Base-by-base conservation (phyloP, 2,888 invertebrate species). In the Dicranocentrus wangi region DNA sequence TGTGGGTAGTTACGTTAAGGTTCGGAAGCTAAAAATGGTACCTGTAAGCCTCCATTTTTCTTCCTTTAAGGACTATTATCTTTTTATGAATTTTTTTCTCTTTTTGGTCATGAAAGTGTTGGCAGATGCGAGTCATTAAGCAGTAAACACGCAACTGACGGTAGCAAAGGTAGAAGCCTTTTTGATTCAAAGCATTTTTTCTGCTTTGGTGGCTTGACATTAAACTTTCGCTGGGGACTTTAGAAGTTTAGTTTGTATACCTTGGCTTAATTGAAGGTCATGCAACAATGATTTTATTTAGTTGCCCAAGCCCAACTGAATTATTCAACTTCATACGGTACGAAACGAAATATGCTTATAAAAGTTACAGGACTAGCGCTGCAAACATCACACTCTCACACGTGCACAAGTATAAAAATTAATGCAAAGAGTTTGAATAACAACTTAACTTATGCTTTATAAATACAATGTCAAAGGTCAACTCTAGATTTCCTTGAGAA, bases 91-190 rank as follows among this genome's bases (percentile, higher is more conserved):
- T 32, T 53, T 53, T 53, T 53, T 53, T 53, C 53, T 21, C 53
- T 17, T 27, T 60, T 60, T 15, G 15, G 63, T 63, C 63, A 63
- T 61, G 61, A 72, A 72, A 63, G 72, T 72, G 72, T 72, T 72
- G 72, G 72, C 72, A 72, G 72, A 61, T 27, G 61, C 72, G 63
- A 72, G 61, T 72, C 72, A 72, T 72, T 72, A 72, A 71, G 47
- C 71, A 71, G 39, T 60, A 71, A 72, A 61, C 27, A 32, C 51
- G n/a, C 32, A n/a, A 19, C 42, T 58, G 60, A 27, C 21, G n/a
- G 53, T 25, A 58, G 58, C n/a, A n/a, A n/a, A n/a, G 13, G 28
- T 28, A n/a, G 32, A 28, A 55, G n/a, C n/a, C 10, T 55, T 55
- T 55, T 55, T 55, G 3, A 32, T 58, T 61, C n/a, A 61, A 10